Base-by-base conservation (phyloP, 1,140 invertebrate species). In the Pachypeltis micranthus region DNA sequence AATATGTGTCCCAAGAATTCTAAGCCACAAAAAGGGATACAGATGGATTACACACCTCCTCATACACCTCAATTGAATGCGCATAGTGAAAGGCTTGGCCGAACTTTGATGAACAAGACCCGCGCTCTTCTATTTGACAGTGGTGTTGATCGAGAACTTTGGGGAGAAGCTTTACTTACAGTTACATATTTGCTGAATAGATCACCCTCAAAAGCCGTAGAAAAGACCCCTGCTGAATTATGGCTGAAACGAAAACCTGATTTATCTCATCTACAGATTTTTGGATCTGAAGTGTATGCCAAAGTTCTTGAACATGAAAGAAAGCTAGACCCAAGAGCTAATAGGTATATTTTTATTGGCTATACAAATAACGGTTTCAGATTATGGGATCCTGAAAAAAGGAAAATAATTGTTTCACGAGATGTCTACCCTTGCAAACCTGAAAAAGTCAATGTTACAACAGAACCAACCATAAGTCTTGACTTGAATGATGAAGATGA, bases 1-100 rank as follows among this genome's bases (percentile, higher is more conserved):
- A 74, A 69, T 73, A 72, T 67, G 57, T 55, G 21, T 62, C 55
- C 24, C 65, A 54, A 47, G 61, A 66, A 44, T 62, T 73, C 7
- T 67, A 66, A 63, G 25, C 64, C 4, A 61, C 10, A 65, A 47
- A 67, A 65, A 55, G 71, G 71, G 39, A 71, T 70, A 14, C 31
- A 26, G 28, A 26, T 51, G 12, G 21, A 65, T 58, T 63, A 67
- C 55, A 70, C 68, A 12, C 59, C 67, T 7, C 63, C 69, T 10
- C 71, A 75, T 59, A 68, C 68, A 24, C 72, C 76, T 51, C 67
- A 75, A 63, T 61, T 70, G 59, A 77, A 78, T 68, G 75, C 74
- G 44, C 62, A 68, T 27, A 67, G 71, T 0, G 73, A 77, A 65
- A 63, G 75, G 27, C 61, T 69, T 7, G 76, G 76, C 44, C 21